Evolutionary conservation across 2,797 vertebrate species (phyloP).

Genomic region (Sebastes paucispinis): DNA sequence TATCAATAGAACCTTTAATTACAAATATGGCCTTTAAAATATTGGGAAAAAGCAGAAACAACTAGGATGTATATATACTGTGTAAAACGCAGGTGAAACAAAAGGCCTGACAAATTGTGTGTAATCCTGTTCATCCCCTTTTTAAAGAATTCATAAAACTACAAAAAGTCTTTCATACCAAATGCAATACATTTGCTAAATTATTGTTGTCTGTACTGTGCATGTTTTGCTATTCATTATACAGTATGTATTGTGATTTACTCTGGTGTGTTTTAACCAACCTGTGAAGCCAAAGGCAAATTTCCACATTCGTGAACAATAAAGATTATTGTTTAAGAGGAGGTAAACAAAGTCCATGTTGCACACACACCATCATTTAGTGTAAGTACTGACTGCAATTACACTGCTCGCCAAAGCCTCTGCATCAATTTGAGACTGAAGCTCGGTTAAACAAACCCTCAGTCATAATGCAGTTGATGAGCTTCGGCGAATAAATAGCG

Average conservation of each 20-base stretch:
- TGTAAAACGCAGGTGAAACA: not conserved
- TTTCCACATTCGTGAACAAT: not conserved
- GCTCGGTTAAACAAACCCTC: constrained; percentile 6
- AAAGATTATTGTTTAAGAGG: not conserved
- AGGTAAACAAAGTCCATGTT: not conserved
- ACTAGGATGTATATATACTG: not conserved
- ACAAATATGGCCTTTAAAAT: not conserved
- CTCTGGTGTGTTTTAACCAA: not conserved
- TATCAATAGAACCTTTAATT: no score
- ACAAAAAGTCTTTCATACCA: no score
- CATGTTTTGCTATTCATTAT: not conserved
- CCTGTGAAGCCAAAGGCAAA: not conserved
- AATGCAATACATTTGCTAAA: no score
- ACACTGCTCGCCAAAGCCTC: not conserved
- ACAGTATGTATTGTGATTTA: not conserved
- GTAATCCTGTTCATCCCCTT: not conserved
- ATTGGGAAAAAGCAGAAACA: not conserved
- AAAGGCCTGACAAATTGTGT: not conserved
- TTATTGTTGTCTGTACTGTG: not conserved
- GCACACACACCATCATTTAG: not conserved
- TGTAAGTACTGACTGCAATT: not conserved
- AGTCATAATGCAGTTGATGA: constrained; percentile 35
- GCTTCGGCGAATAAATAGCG: constrained; percentile 10
- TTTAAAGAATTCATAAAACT: not conserved
- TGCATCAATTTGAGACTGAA: not conserved